Conservation (phyloP, 2,113 vertebrate species). For the Campylomormyrus numenius region DNA sequence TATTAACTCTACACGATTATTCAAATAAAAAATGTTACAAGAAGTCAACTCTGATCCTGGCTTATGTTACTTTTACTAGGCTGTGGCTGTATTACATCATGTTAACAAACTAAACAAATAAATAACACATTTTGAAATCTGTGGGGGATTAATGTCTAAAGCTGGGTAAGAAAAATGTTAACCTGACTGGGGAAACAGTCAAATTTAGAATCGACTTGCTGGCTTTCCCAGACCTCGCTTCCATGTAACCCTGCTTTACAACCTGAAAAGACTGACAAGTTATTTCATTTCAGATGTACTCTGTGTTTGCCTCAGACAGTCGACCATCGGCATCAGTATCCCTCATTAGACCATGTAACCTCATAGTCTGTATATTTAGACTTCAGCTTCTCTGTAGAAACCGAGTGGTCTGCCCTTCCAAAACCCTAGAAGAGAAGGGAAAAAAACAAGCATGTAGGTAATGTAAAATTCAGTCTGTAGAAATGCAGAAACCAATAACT, state of each 20-base stretch:
- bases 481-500: background rate
- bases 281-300: background rate
- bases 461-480: background rate
- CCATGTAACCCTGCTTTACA: background rate
- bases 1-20: background rate
- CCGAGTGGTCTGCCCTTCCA: slow-evolving; percentile 76
- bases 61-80: background rate
- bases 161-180: background rate
- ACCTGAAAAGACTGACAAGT: background rate
- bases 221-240: background rate
- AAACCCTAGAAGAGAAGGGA: slow-evolving; percentile 69
- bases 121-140: background rate
- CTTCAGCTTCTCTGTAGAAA: slow-evolving; percentile 80
- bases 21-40: background rate
- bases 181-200: background rate
- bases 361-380: slow-evolving; percentile 73
- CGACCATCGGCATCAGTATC: slow-evolving; percentile 65
- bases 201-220: background rate
- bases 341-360: slow-evolving; percentile 86
- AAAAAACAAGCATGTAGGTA: background rate
- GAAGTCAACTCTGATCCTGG: background rate
- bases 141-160: background rate
- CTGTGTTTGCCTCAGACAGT: background rate
- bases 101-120: background rate
- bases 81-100: background rate